Evolutionary conservation across 2,113 vertebrate species (phyloP).

Genomic region (Melanocharis versteri): DNA sequence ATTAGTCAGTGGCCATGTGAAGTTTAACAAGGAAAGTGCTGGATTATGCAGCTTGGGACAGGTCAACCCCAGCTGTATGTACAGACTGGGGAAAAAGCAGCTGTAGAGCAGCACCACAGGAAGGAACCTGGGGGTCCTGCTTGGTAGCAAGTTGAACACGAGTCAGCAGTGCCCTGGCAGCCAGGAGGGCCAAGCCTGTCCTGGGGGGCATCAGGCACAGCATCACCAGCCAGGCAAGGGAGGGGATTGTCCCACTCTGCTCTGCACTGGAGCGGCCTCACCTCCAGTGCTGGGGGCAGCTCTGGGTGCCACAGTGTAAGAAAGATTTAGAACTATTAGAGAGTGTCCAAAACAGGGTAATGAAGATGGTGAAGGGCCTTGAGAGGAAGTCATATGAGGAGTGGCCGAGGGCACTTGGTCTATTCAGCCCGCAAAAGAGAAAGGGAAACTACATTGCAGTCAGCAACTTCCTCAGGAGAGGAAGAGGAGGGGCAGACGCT

Average conservation of each 20-base stretch:
- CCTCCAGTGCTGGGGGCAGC: accelerated
- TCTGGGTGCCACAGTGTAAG: accelerated
- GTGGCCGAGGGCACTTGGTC: background rate
- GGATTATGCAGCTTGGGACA: background rate
- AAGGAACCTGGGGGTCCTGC: background rate
- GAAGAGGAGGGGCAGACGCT: background rate
- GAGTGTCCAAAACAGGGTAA: accelerated
- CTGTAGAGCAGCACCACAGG: background rate
- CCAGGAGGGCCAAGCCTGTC: accelerated
- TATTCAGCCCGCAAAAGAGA: too few species aligned
- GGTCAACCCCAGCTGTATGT: accelerated
- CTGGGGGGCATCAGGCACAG: background rate
- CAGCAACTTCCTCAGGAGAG: accelerated
- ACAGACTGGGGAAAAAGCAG: background rate
- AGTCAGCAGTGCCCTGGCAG: background rate
- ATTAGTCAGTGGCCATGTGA: background rate
- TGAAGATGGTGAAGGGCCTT: background rate
- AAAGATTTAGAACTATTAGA: background rate
- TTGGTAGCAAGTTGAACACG: accelerated
- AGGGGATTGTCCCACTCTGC: background rate
- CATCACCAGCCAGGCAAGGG: accelerated
- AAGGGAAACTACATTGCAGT: too few species aligned
- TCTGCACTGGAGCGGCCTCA: background rate
- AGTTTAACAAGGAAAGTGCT: background rate
- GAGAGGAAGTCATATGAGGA: accelerated